Evolutionary conservation across 2,888 invertebrate genomes (phyloP), one percentile per base, ranked within the genome.

Genomic region (Elmis aenea): DNA sequence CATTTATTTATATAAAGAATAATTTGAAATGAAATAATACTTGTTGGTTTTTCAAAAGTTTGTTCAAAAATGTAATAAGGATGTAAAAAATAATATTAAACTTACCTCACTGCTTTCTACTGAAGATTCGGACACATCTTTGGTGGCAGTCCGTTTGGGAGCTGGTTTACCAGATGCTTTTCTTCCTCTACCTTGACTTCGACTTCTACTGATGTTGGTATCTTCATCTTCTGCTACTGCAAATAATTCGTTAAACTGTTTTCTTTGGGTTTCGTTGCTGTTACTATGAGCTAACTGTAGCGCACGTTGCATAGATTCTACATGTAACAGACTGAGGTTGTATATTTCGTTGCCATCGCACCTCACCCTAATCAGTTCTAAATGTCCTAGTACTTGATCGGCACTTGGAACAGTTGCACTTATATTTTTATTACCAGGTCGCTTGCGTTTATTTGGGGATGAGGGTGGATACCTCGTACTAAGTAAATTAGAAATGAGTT

Each of bases 231-330:
- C 93, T 15, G 90, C 88, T 51, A 95, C 72, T 4, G 89, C 85
- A 66, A 94, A 87, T 54, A 95, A 73, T 59, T 92, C 91, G 62
- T 85, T 84, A 68, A 88, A 94, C 73, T 87, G 89, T 70, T 87
- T 87, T 73, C 89, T 85, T 70, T 91, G 83, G 54, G 82, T 79
- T 66, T 95, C 95, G 59, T 79, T 88, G 66, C 91, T 86, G 57
- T 89, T 83, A 42, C 83, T 82, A 66, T 90, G 90, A 13, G 92
- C 87, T 52, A 86, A 84, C 58, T 90, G 87, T 48, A 96, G 71
- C 18, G 94, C 91, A 61, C 88, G 81, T 67, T 93, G 94, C 81
- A 96, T 87, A 54, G 83, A 81, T 64, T 93, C 92, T 68, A 87
- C 80, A 49, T 86, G 87, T 66, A 91, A 90, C 60, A 94, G 79